Percentiles rank a stretch among this genome's conserved stretches.
Conservation (phyloP, 2,113 vertebrate species). For the Nothocercus nigrocapillus region DNA sequence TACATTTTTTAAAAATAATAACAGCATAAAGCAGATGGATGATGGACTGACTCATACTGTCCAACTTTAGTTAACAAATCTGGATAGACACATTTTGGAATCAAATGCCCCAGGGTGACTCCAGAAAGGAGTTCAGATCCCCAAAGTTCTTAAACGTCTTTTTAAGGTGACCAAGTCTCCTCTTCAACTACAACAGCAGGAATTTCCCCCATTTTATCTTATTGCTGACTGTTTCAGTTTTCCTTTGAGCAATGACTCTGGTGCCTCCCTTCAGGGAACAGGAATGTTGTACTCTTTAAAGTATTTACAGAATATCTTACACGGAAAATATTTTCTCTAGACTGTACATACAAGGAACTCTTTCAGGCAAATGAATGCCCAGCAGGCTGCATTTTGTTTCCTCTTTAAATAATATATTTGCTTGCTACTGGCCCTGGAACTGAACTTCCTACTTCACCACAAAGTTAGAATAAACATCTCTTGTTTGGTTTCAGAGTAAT, state of each 20-base stretch:
- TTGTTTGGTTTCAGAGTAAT: not conserved
- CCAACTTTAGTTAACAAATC: not conserved
- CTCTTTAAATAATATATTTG: conserved; percentile 51
- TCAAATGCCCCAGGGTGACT: not conserved
- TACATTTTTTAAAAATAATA: not conserved
- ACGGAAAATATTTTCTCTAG: not conserved
- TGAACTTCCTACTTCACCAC: conserved; percentile 7
- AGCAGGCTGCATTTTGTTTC: conserved; percentile 26
- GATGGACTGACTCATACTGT: not conserved
- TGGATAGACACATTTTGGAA: not conserved
- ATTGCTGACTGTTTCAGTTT: not conserved
- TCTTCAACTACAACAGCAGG: not conserved
- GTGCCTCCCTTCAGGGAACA: not conserved
- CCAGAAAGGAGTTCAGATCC: not conserved
- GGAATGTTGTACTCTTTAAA: not conserved
- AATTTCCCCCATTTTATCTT: not conserved
- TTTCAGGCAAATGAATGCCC: conserved; percentile 35
- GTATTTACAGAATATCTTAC: conserved; percentile 22
- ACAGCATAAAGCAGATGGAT: not conserved
- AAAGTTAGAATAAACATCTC: not conserved
- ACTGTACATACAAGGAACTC: conserved; percentile 39
- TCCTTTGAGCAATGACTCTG: not conserved
- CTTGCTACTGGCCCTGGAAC: conserved; percentile 17
- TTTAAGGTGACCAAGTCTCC: not conserved
- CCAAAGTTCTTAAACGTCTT: not conserved